phyloP scores from a whole-genome alignment of 1,140 invertebrate species.

The Drosophila neocordata region DNA sequence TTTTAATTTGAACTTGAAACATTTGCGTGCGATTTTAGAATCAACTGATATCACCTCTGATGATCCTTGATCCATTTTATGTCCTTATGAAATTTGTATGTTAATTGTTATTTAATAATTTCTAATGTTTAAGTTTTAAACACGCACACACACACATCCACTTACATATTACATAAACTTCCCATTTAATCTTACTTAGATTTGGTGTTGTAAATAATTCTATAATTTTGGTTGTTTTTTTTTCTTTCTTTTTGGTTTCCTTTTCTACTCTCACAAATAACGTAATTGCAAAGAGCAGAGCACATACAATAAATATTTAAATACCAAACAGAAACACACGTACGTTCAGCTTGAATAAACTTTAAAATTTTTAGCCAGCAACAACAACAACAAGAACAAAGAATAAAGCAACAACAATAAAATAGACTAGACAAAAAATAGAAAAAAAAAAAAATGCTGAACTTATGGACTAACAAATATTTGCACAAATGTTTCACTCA shows the following conservation, averaged over 20 bases:
- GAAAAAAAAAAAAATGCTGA: constrained; percentile 6
- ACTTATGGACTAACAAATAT: constrained; percentile 67
- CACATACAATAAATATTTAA: constrained; percentile 20
- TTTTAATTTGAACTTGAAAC: constrained; percentile 3
- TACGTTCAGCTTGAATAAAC: constrained; percentile 71
- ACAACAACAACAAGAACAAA: constrained; percentile 18
- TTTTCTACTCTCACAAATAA: constrained; percentile 6
- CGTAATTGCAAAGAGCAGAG: constrained; percentile 26
- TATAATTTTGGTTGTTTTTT: constrained; percentile 10
- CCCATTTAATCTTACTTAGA: too few relatives aligned
- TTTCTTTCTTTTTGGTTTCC: constrained; percentile 35
- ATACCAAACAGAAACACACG: constrained; percentile 20
- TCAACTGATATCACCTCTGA: too few relatives aligned
- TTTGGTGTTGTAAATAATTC: constrained; percentile 10
- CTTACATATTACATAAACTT: too few relatives aligned
- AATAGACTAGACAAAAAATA: constrained; percentile 43
- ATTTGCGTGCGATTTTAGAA: constrained; percentile 10
- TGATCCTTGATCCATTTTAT: too few relatives aligned
- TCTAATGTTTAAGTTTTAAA: neutral
- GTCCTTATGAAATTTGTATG: neutral
- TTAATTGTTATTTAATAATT: constrained; percentile 1
- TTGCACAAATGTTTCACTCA: constrained; percentile 71
- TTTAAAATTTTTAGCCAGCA: constrained; percentile 39
- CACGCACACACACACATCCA: neutral
- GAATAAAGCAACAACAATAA: constrained; percentile 34